Base-by-base conservation (phyloP, 2,888 invertebrate species). In the Chelonus formosanus region DNA sequence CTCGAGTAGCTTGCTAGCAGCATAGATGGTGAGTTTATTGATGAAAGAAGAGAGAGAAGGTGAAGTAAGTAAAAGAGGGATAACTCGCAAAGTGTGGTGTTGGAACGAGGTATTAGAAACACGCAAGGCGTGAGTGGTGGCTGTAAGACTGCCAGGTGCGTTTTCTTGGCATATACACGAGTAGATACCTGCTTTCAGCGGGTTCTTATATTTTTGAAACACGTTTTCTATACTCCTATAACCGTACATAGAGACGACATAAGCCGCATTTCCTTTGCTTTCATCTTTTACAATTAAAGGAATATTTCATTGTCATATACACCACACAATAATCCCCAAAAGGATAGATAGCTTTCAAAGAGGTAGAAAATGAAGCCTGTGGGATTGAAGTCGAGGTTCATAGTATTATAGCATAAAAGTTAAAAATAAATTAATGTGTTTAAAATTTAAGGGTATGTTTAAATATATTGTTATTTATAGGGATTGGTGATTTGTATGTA, bases 61-160 rank as follows among this genome's bases (percentile, higher is more conserved):
- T 34, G 10, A 62, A 44, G 32, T 34, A 58, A 40, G 48, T 61
- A 52, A 52, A 53, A n/a, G 48, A 52, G 52, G 52, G 52, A 32
- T 8, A 8, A 34, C 7, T 32, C 52, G 34, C 52, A 8, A 52
- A 52, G 52, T 52, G 52, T 52, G 52, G 32, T 8, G 32, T 48
- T 10, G 48, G 10, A 5, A 31, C 5, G 34, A 32, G 52, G 31
- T 52, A 40, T 40, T 40, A 32, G 34, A 52, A 52, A 52, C 52
- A 52, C 52, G 52, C 52, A 32, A 52, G 52, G 52, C 52, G 52
- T 52, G 52, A 52, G 31, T 31, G 32, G 31, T 32, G 34, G 52
- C 32, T 52, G 7, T 52, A 52, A 36, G 50, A 20, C 35, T 32
- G 43, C 60, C 60, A 61, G 60, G 60, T 61, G 60, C 52, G 52